These are phyloP conservation scores for Hemicrepidius hirtus DNA, from an alignment of 2,888 invertebrate species.

Conservation along the genomic window DNA sequence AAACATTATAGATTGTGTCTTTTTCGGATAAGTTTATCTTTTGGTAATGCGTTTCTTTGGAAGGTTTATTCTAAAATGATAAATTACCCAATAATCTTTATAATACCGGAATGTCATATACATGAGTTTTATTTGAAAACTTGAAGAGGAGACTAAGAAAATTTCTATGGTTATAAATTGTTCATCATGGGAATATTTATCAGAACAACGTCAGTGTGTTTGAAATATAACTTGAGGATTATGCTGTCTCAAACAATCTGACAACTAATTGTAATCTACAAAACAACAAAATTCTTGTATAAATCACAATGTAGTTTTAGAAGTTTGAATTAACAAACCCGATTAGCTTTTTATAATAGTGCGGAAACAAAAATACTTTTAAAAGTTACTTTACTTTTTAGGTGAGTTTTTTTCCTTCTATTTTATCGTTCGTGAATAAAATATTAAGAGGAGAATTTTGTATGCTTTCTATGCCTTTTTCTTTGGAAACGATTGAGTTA, in stretches of 20 bases:
- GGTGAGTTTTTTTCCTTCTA: not conserved
- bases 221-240: conserved; percentile 11
- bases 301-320: not conserved
- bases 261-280: too few species aligned
- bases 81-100: conserved; percentile 7
- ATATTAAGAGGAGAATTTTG: too few species aligned
- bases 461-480: not conserved
- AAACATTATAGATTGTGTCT: not conserved
- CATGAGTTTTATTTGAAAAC: not conserved
- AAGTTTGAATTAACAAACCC: conserved; percentile 2
- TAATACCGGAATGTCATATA: not conserved
- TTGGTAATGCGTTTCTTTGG: not conserved
- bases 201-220: not conserved
- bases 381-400: not conserved
- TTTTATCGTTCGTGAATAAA: not conserved
- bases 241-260: not conserved
- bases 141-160: not conserved
- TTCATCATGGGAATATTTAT: not conserved
- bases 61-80: not conserved
- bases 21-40: not conserved
- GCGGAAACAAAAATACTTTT: not conserved
- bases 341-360: not conserved
- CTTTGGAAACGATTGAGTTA: not conserved
- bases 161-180: conserved; percentile 13
- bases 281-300: not conserved